These are phyloP conservation scores for Polia nebulosa DNA, from an alignment of 2,888 invertebrate species.

Conservation along the genomic window DNA sequence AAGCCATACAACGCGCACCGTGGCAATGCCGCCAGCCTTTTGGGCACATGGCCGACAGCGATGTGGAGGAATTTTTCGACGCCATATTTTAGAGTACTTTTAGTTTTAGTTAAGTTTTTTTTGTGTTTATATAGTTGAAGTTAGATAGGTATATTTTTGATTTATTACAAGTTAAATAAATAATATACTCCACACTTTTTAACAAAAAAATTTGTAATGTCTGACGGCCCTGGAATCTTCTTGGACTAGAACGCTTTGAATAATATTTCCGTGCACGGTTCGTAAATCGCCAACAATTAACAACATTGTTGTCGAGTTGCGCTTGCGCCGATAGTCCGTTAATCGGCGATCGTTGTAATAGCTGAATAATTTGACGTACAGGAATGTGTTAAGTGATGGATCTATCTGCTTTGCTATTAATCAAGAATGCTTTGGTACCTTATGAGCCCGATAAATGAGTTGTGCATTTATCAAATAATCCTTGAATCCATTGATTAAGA, in stretches of 20 bases:
- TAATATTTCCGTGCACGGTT: conserved; percentile 80
- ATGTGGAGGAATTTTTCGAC: too few species aligned
- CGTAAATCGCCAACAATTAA: conserved; percentile 77
- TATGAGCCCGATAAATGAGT: neutral
- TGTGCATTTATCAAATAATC: neutral
- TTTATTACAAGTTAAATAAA: too few species aligned
- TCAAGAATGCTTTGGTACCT: conserved; percentile 16
- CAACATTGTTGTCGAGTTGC: conserved; percentile 75
- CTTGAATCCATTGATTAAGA: neutral
- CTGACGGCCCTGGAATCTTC: too few species aligned
- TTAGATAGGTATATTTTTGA: too few species aligned
- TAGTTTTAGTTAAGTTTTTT: too few species aligned
- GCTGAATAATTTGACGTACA: conserved; percentile 48
- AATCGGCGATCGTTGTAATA: conserved; percentile 56
- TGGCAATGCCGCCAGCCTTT: too few species aligned
- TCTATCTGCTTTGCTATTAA: conserved; percentile 26
- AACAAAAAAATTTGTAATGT: too few species aligned
- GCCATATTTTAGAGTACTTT: too few species aligned
- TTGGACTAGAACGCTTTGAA: conserved; percentile 67
- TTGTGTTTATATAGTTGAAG: too few species aligned
- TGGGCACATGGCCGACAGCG: too few species aligned
- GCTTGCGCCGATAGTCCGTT: conserved; percentile 52
- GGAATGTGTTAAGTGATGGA: conserved; percentile 50
- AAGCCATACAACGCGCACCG: too few species aligned
- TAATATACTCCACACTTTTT: too few species aligned